phyloP scores from a whole-genome alignment of 2,888 invertebrate genomes.

The Fragum sueziense region DNA sequence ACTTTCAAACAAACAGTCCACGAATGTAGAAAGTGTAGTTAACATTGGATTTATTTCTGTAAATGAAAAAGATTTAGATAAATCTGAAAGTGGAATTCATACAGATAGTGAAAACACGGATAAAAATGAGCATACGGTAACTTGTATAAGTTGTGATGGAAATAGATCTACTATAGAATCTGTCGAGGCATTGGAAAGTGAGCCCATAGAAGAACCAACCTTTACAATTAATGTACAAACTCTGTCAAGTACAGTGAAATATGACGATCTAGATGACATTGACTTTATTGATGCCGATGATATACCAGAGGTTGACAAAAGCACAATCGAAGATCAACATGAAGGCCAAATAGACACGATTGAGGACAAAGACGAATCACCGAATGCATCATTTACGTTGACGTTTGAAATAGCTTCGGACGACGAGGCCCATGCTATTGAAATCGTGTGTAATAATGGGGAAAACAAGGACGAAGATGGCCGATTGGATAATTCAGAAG shows the following conservation, averaged over 20 bases:
- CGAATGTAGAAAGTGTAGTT: neutral
- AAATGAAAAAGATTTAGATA: neutral
- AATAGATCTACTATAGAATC: neutral
- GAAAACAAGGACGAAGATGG: neutral
- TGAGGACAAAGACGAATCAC: neutral
- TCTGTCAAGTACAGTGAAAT: neutral
- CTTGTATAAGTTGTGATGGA: neutral
- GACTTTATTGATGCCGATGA: constrained; percentile 55
- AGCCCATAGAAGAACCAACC: neutral
- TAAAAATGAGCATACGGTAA: neutral
- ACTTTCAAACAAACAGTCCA: constrained; percentile 9
- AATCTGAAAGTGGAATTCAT: neutral
- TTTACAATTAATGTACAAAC: constrained; percentile 9
- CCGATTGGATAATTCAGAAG: neutral
- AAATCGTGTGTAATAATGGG: neutral
- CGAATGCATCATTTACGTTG: constrained; percentile 18
- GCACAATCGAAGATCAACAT: neutral
- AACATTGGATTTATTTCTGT: neutral
- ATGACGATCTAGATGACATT: constrained; percentile 45
- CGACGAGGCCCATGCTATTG: constrained; percentile 1
- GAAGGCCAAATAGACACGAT: too few species aligned
- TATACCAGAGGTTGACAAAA: neutral
- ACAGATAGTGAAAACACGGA: neutral
- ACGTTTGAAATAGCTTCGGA: constrained; percentile 27
- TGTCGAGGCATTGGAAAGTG: neutral